Conservation (phyloP, 2,113 vertebrate genomes). For the Eurypyga helias region DNA sequence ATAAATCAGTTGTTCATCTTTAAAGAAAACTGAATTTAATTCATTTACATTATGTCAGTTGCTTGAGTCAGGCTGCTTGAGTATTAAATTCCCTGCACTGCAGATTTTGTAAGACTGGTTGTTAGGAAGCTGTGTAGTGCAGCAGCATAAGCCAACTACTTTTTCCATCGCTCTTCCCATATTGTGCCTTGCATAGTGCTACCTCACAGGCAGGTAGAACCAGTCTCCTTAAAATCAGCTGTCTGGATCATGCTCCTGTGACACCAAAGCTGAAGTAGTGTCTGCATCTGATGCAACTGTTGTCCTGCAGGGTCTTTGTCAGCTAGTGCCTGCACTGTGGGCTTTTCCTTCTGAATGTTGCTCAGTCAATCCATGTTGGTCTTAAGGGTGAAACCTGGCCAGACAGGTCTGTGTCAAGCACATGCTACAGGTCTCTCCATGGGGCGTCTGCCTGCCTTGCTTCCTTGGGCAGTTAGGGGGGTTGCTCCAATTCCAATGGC, state of each 20-base stretch:
- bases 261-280: not conserved
- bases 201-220: not conserved
- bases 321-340: not conserved
- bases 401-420: not conserved
- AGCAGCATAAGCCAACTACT: not conserved
- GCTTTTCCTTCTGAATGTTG: not conserved
- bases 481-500: not conserved
- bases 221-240: not conserved
- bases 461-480: not conserved
- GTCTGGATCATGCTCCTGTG: not conserved
- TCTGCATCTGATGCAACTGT: not conserved
- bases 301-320: not conserved
- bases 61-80: accelerated
- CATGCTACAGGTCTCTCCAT: not conserved
- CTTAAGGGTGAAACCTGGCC: not conserved
- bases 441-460: not conserved
- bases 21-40: not conserved
- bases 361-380: not conserved
- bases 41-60: not conserved
- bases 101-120: not conserved
- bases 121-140: not conserved
- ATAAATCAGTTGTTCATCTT: not conserved
- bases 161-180: not conserved
- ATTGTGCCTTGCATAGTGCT: not conserved
- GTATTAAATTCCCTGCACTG: not conserved